Conservation (phyloP, 2,888 invertebrate genomes). For the Agriopis aurantiaria region DNA sequence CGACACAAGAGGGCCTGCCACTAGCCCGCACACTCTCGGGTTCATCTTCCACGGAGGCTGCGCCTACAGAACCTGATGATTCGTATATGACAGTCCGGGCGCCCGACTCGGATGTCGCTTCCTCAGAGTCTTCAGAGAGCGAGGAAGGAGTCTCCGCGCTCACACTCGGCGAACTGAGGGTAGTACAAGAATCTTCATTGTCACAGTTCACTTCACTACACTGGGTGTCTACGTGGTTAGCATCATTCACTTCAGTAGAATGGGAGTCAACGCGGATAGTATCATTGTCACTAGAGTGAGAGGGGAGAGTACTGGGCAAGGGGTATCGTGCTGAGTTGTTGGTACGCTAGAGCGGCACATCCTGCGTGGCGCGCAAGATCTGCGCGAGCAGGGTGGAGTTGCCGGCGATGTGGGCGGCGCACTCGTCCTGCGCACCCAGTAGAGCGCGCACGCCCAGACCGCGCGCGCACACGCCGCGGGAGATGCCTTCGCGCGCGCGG, state of each 20-base stretch:
- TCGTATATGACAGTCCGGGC: constrained; percentile 53
- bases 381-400: constrained; percentile 60
- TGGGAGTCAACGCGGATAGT: not conserved
- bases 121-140: not conserved
- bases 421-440: constrained; percentile 67
- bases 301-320: not conserved
- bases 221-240: not conserved
- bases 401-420: constrained; percentile 54
- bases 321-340: not conserved
- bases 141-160: constrained; percentile 5
- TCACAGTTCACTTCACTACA: constrained; percentile 1
- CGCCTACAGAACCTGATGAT: constrained; percentile 30
- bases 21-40: not conserved
- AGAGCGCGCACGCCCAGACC: constrained; percentile 69
- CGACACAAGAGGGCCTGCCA: constrained; percentile 19
- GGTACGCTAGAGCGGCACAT: constrained; percentile 49
- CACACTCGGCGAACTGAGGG: not conserved
- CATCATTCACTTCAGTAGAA: not conserved
- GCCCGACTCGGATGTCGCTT: constrained; percentile 14
- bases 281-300: not conserved
- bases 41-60: constrained; percentile 10
- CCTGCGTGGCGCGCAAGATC: constrained; percentile 43
- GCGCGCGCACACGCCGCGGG: constrained; percentile 41
- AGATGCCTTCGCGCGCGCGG: constrained; percentile 29
- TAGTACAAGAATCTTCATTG: not conserved